Percentiles rank a stretch among this genome's conserved stretches.
Evolutionary conservation across 2,797 vertebrate species (phyloP).

Genomic region (Champsocephalus gunnari): DNA sequence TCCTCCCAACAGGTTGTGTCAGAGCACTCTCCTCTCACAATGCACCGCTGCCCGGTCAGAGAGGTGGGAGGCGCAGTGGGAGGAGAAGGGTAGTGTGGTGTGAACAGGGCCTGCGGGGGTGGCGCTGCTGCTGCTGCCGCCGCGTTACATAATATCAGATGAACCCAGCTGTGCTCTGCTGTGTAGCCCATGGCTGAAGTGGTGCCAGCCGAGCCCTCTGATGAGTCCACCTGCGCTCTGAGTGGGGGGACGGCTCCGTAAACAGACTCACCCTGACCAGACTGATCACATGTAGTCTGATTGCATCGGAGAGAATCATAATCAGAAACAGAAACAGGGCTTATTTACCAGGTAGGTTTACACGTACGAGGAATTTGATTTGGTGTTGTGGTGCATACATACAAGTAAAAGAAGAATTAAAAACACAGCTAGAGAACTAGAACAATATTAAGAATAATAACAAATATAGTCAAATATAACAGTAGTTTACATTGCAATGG

Average conservation of each 20-base stretch:
- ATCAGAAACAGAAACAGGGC: too few species aligned
- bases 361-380: too few species aligned
- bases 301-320: constrained; percentile 3
- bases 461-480: too few species aligned
- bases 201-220: constrained; percentile 58
- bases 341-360: too few species aligned
- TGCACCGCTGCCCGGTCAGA: constrained; percentile 70
- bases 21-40: constrained; percentile 56
- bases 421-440: too few species aligned
- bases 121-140: constrained; percentile 29
- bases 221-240: constrained; percentile 70
- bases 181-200: constrained; percentile 70
- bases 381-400: too few species aligned
- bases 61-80: constrained; percentile 71
- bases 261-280: constrained; percentile 32
- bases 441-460: too few species aligned
- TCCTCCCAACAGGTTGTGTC: constrained; percentile 54
- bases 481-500: too few species aligned
- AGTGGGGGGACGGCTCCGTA: constrained; percentile 35
- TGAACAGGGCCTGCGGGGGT: constrained; percentile 78
- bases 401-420: too few species aligned
- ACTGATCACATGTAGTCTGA: constrained; percentile 28
- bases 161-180: constrained; percentile 74
- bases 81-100: constrained; percentile 72
- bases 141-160: constrained; percentile 74